A percentile compares a stretch with the other conserved stretches of the same genome.
Evolutionary conservation across 2,797 vertebrate species (phyloP).

Genomic region (Taenioides sp.): DNA sequence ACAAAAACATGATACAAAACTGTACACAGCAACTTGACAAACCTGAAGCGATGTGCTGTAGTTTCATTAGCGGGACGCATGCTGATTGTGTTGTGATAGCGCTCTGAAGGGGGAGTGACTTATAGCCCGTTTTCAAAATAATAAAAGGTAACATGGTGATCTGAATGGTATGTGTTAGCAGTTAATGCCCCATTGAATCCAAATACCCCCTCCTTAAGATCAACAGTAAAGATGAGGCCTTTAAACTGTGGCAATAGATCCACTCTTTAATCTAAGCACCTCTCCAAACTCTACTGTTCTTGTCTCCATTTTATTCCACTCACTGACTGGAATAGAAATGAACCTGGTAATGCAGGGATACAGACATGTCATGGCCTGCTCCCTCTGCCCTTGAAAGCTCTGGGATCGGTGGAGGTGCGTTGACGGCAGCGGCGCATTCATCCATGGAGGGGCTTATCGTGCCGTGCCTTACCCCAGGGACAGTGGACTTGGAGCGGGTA

Average conservation of each 20-base stretch:
- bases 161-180: too few relatives aligned
- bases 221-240: too few relatives aligned
- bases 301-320: neutral
- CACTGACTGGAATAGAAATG: neutral
- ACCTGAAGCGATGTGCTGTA: too few relatives aligned
- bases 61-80: too few relatives aligned
- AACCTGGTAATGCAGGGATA: neutral
- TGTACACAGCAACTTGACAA: too few relatives aligned
- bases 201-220: too few relatives aligned
- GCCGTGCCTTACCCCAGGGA: neutral
- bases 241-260: neutral
- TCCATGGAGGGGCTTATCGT: constrained; percentile 7
- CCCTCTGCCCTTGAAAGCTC: constrained; percentile 2
- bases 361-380: neutral
- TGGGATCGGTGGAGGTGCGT: neutral
- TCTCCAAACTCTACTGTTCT: neutral
- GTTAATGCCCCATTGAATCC: too few relatives aligned
- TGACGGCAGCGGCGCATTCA: neutral
- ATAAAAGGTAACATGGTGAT: too few relatives aligned
- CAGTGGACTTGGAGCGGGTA: neutral
- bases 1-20: too few relatives aligned
- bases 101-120: too few relatives aligned
- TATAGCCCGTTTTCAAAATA: too few relatives aligned
- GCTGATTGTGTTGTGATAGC: too few relatives aligned
- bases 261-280: neutral